Percentiles rank a stretch among this genome's conserved stretches.
phyloP scores from a whole-genome alignment of 1,140 invertebrate genomes.

The Brachionus plicatilis region DNA sequence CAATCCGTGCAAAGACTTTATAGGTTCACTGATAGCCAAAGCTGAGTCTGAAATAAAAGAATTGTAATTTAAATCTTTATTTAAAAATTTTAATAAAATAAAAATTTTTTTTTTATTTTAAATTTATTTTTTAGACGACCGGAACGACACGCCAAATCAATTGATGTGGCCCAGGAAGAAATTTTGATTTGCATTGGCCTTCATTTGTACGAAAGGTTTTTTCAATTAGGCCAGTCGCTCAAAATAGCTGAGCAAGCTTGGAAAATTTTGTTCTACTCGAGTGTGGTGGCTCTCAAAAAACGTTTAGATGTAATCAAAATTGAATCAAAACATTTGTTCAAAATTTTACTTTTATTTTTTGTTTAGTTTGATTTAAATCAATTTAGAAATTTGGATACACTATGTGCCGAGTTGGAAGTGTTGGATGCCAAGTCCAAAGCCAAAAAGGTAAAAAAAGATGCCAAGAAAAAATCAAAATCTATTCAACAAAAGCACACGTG shows the following conservation, averaged over 20 bases:
- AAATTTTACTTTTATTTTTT: background rate
- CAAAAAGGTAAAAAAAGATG: background rate
- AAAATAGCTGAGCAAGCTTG: conserved; percentile 82
- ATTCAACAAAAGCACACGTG: background rate
- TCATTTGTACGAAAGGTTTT: conserved; percentile 78
- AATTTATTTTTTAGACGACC: conserved; percentile 59
- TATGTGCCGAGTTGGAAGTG: background rate
- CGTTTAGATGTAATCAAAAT: conserved; percentile 66
- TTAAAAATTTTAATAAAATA: background rate
- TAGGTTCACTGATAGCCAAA: conserved; percentile 73
- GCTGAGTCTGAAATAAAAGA: conserved; percentile 67
- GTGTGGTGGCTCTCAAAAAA: conserved; percentile 74
- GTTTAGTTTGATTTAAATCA: background rate
- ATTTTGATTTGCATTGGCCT: conserved; percentile 84
- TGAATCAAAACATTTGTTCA: background rate
- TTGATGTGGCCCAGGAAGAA: conserved; percentile 90
- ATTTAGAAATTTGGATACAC: background rate
- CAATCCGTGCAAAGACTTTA: conserved; percentile 75
- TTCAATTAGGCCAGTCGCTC: conserved; percentile 74
- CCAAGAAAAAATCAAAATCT: background rate
- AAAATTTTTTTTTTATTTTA: background rate
- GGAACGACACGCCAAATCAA: conserved; percentile 83
- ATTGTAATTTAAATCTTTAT: conserved; percentile 44
- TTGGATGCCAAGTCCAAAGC: background rate
- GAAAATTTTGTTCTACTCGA: conserved; percentile 79